Percentiles rank a stretch among this genome's conserved stretches.
These are phyloP conservation scores for Thunnus albacares DNA, from an alignment of 2,797 vertebrate species.

Conservation along the genomic window DNA sequence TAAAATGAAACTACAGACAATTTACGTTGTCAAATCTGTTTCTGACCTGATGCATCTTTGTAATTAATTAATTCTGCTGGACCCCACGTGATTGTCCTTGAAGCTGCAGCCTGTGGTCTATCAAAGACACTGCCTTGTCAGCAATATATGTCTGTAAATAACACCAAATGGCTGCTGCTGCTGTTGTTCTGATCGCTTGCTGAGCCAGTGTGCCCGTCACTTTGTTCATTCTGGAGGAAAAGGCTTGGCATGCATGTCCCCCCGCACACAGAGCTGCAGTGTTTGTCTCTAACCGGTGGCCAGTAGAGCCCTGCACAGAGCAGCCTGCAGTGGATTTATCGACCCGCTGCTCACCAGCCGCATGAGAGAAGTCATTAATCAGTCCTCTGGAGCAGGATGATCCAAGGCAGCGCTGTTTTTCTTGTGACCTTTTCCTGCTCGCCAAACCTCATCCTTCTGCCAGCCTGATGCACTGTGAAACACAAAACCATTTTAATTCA, in stretches of 20 bases:
- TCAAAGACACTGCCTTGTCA: slow-evolving; percentile 34
- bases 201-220: slow-evolving; percentile 23
- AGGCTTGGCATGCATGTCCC: slow-evolving; percentile 32
- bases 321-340: slow-evolving; percentile 56
- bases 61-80: not conserved
- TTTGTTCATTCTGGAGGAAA: slow-evolving; percentile 42
- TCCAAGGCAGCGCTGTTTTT: slow-evolving; percentile 30
- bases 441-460: not conserved
- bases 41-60: slow-evolving; percentile 2
- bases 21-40: not conserved
- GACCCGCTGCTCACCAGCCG: slow-evolving; percentile 36
- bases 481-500: not conserved
- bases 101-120: slow-evolving; percentile 17
- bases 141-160: slow-evolving; percentile 38
- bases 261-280: slow-evolving; percentile 54
- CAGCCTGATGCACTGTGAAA: slow-evolving; percentile 5
- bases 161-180: slow-evolving; percentile 58
- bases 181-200: not conserved
- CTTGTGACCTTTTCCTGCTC: slow-evolving; percentile 14
- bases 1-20: not conserved
- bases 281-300: slow-evolving; percentile 47
- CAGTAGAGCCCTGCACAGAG: slow-evolving; percentile 32
- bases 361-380: slow-evolving; percentile 57
- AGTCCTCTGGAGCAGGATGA: slow-evolving; percentile 29
- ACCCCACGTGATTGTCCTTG: not conserved